Base-by-base conservation (phyloP, 2,888 invertebrate genomes). In the Maniola hyperantus region DNA sequence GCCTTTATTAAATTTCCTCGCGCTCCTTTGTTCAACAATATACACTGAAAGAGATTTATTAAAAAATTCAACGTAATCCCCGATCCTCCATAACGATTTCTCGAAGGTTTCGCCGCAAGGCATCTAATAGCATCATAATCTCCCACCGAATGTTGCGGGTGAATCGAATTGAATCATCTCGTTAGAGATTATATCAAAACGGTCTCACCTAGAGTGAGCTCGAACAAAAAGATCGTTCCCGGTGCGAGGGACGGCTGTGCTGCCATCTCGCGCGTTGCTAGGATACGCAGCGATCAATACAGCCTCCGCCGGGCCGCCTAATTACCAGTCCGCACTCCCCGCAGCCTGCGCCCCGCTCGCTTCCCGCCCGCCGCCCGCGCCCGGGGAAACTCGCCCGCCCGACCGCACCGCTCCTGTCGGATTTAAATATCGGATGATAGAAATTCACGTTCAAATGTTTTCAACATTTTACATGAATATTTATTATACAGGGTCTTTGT, bases 251-350 rank as follows among this genome's bases (percentile, higher is more conserved):
- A 80, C 79, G 83, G 84, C 83, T 80, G 84, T 83, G 85, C 86
- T 85, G 89, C 88, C 89, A 88, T 91, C 91, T 89, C 90, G 78
- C 84, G 83, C 87, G 91, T 91, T 91, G 91, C 91, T 90, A 89
- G 88, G 92, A 85, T 82, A 92, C 91, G 85, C 82, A 71, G 79
- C 84, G 91, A 91, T 91, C 91, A 87, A 91, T 91, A 89, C 91
- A 91, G 91, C 91, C 91, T 91, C 91, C 91, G 88, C 90, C 91
- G 88, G 91, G 90, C 87, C 88, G 87, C 91, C 90, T 91, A 91
- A 92, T 92, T 92, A 90, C 88, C 86, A 81, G 79, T 76, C 80
- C 75, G 70, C 73, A 65, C 71, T 72, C 70, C 67, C 72, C 67
- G 69, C 61, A 39, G 72, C 71, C 76, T 76, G 71, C 74, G 72